Evolutionary conservation across 2,888 invertebrate species (phyloP).

Genomic region (Patella depressa): DNA sequence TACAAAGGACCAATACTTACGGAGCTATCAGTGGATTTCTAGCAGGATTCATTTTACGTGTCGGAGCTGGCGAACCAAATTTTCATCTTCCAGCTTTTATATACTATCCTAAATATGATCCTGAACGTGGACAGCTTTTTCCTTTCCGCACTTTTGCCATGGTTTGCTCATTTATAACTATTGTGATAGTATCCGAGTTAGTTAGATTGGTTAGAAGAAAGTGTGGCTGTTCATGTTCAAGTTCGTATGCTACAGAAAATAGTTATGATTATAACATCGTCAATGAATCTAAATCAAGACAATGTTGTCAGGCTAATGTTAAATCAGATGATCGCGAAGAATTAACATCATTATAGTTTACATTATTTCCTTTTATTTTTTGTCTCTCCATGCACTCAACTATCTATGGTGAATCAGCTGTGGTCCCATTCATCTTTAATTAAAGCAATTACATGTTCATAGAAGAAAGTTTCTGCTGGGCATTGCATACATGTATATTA

Average conservation of each 20-base stretch:
- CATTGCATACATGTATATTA: too few relatives aligned
- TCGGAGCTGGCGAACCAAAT: constrained; percentile 89
- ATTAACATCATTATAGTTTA: neutral
- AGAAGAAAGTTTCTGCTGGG: too few relatives aligned
- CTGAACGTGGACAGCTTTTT: constrained; percentile 82
- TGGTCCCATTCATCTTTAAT: too few relatives aligned
- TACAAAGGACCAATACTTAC: constrained; percentile 51
- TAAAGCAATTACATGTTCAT: too few relatives aligned
- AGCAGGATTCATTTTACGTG: constrained; percentile 82
- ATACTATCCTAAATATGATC: constrained; percentile 82
- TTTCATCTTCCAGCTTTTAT: constrained; percentile 87
- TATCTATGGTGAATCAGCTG: too few relatives aligned
- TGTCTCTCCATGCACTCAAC: too few relatives aligned
- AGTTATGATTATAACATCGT: too few relatives aligned
- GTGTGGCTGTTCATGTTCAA: neutral
- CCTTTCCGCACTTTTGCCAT: constrained; percentile 96
- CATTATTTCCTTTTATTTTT: too few relatives aligned
- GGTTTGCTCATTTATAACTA: constrained; percentile 77
- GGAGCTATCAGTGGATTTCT: constrained; percentile 72
- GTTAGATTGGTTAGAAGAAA: constrained; percentile 7
- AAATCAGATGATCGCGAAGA: neutral
- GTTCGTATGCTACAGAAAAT: too few relatives aligned
- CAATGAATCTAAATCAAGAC: too few relatives aligned
- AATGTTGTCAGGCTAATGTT: too few relatives aligned
- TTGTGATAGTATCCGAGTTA: constrained; percentile 42